These are phyloP conservation scores for Channa striata DNA, from an alignment of 2,797 vertebrate genomes.

Conservation along the genomic window DNA sequence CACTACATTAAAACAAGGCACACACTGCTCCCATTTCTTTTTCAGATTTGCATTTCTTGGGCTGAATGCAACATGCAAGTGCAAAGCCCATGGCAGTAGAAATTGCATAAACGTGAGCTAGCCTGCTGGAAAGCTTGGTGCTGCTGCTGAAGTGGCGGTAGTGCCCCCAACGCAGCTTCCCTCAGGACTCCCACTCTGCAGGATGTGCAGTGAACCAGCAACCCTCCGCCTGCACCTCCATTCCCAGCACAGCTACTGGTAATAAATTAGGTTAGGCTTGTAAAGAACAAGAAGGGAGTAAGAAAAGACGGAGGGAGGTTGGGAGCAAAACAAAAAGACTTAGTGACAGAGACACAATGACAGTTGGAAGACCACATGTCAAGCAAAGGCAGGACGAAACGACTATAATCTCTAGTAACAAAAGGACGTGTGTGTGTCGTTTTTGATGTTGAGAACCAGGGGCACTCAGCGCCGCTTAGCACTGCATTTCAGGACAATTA, in stretches of 20 bases:
- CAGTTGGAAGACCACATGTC: constrained; percentile 38
- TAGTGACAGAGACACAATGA: constrained; percentile 54
- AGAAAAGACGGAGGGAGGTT: constrained; percentile 43
- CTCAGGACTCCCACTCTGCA: constrained; percentile 61
- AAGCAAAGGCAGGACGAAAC: constrained; percentile 49
- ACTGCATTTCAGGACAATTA: constrained; percentile 31
- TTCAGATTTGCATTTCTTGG: constrained; percentile 14
- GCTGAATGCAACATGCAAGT: constrained; percentile 53
- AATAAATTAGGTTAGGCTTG: constrained; percentile 77
- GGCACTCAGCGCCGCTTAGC: constrained; percentile 28
- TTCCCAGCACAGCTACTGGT: constrained; percentile 66
- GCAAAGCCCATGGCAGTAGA: constrained; percentile 29
- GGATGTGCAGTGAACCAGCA: constrained; percentile 67
- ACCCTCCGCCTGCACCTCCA: constrained; percentile 63
- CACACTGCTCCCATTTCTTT: constrained; percentile 29
- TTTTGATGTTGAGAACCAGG: constrained; percentile 13
- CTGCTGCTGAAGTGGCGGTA: constrained; percentile 49
- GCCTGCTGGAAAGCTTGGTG: constrained; percentile 57
- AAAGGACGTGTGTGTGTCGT: constrained; percentile 20
- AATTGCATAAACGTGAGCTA: constrained; percentile 68
- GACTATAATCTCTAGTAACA: constrained; percentile 28
- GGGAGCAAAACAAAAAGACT: constrained; percentile 26
- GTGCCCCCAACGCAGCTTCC: constrained; percentile 53
- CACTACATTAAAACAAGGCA: constrained; percentile 15
- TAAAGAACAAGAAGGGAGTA: constrained; percentile 43